Percentiles rank a stretch among this genome's conserved stretches.
Conservation (phyloP, 2,113 vertebrate species). For the Malaclemys terrapin region DNA sequence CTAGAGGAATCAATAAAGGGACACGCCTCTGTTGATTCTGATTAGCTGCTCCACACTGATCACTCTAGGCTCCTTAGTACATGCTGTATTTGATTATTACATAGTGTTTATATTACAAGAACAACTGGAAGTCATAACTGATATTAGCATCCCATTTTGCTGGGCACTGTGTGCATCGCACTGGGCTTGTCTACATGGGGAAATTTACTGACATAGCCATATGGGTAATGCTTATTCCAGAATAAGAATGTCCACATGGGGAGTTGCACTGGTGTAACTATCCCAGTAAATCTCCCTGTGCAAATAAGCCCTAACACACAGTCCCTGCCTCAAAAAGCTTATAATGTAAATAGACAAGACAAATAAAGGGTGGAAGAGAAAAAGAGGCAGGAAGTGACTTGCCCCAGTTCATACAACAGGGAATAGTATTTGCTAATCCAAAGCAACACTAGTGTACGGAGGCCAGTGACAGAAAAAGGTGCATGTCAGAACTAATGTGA, state of each 20-base stretch:
- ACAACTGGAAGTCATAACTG: not conserved
- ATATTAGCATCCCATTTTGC: not conserved
- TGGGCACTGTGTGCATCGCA: not conserved
- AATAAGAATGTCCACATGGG: not conserved
- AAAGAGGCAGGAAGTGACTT: not conserved
- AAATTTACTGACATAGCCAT: not conserved
- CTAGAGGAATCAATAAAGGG: not conserved
- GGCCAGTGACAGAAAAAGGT: not conserved
- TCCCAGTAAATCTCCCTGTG: not conserved
- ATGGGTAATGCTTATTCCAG: not conserved
- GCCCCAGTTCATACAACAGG: not conserved
- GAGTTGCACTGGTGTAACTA: not conserved
- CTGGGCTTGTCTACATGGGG: not conserved
- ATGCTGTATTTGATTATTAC: not conserved
- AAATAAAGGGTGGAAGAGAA: not conserved
- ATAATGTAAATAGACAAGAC: not conserved
- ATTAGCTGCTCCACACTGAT: not conserved
- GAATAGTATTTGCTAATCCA: not conserved
- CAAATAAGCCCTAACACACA: not conserved
- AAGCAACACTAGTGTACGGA: fast-evolving
- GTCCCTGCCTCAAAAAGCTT: not conserved
- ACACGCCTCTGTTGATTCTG: not conserved
- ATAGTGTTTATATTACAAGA: not conserved
- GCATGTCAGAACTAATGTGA: not conserved
- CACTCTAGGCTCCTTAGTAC: not conserved